Evolutionary conservation across 53 echinoderm and acorn worm species (phyloP).

Genomic region (Temnopleurus reevesii): DNA sequence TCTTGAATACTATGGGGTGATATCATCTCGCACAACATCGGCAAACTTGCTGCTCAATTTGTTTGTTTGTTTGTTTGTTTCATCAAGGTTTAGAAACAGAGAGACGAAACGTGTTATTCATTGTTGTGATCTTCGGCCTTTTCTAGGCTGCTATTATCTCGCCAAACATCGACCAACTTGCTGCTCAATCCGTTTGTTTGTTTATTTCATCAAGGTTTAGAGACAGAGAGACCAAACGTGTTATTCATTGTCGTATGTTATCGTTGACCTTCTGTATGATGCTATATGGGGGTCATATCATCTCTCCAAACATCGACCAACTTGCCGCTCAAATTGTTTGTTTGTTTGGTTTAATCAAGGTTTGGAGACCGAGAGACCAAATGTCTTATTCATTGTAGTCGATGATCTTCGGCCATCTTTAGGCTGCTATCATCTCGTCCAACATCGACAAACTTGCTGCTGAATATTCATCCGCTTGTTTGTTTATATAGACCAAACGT

Average conservation of each 20-base stretch:
- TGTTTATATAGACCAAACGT: conserved; percentile 89
- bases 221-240: conserved; percentile 85
- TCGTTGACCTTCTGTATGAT: conserved; percentile 78
- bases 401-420: conserved; percentile 90
- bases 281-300: conserved; percentile 77
- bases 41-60: too few relatives aligned
- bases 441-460: conserved; percentile 84
- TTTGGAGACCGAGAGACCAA: too few relatives aligned
- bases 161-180: too few relatives aligned
- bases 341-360: too few relatives aligned
- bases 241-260: conserved; percentile 84
- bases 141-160: too few relatives aligned
- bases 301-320: conserved; percentile 89
- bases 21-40: conserved; percentile 81
- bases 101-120: too few relatives aligned
- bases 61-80: too few relatives aligned
- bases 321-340: conserved; percentile 76
- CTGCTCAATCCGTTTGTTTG: too few relatives aligned
- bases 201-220: too few relatives aligned
- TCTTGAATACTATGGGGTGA: conserved; percentile 79
- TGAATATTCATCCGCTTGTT: conserved; percentile 67
- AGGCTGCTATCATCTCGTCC: conserved; percentile 80
- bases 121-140: too few relatives aligned
- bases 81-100: too few relatives aligned
- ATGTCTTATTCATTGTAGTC: conserved; percentile 79